A percentile compares a stretch with the other conserved stretches of the same genome.
Conservation (phyloP, 2,113 vertebrate species). For the Macrotus californicus region DNA sequence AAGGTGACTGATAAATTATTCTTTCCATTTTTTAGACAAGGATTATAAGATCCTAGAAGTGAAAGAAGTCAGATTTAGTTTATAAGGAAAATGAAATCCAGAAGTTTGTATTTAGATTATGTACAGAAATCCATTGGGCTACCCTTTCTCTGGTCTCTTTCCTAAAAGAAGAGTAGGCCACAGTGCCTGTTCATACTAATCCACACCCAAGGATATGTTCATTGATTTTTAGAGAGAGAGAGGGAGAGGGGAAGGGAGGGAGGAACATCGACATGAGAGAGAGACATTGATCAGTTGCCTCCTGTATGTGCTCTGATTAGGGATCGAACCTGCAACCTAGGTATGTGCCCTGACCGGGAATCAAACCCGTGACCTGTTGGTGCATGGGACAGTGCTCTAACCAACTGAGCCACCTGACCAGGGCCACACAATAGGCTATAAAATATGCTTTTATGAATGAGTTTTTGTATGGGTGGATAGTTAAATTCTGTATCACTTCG, state of each 20-base stretch:
- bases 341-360: too few relatives aligned
- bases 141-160: neutral
- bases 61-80: slow-evolving; percentile 20
- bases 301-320: too few relatives aligned
- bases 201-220: too few relatives aligned
- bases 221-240: too few relatives aligned
- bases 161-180: slow-evolving; percentile 14
- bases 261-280: too few relatives aligned
- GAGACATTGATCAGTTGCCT: too few relatives aligned
- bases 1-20: slow-evolving; percentile 23
- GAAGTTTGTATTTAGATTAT: neutral
- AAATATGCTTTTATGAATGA: neutral
- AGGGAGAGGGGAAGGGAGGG: too few relatives aligned
- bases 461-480: neutral
- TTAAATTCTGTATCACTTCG: neutral
- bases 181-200: neutral
- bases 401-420: too few relatives aligned
- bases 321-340: too few relatives aligned
- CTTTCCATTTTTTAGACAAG: slow-evolving; percentile 22
- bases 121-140: neutral
- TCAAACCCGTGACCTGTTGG: too few relatives aligned
- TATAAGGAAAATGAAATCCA: slow-evolving; percentile 33
- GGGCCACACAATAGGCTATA: neutral
- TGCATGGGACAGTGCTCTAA: too few relatives aligned
- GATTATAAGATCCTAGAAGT: slow-evolving; percentile 7